Percentiles rank a stretch among this genome's conserved stretches.
Conservation (phyloP, 2,888 invertebrate genomes). For the Caradrina kadenii region DNA sequence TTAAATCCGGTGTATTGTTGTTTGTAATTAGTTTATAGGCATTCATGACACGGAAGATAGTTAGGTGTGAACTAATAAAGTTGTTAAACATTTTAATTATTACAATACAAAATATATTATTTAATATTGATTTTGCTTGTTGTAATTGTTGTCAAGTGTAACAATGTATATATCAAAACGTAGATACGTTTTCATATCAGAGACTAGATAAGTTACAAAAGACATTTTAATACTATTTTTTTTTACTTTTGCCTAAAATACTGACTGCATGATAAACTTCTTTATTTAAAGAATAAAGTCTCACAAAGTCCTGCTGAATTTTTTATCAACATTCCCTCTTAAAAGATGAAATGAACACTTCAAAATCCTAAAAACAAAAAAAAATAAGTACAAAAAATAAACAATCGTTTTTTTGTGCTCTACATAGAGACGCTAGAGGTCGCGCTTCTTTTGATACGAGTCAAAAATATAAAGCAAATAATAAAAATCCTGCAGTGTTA, state of each 20-base stretch:
- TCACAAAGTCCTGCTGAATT: no score
- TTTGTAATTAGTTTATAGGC: slow-evolving; percentile 60
- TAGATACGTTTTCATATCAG: slow-evolving; percentile 12
- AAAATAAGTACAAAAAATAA: neutral
- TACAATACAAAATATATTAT: neutral
- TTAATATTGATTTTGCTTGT: slow-evolving; percentile 4
- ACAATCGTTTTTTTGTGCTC: neutral
- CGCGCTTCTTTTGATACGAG: slow-evolving; percentile 15
- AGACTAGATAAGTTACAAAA: no score
- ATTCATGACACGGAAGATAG: slow-evolving; percentile 44
- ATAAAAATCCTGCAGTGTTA: neutral
- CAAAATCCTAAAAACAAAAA: neutral
- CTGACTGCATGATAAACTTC: no score
- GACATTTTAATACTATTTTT: no score
- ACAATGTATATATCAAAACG: slow-evolving; percentile 2
- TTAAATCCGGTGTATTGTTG: slow-evolving; percentile 63
- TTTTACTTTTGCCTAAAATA: no score
- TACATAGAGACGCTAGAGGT: neutral
- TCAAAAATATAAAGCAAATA: neutral
- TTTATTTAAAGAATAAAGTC: no score
- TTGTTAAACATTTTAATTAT: slow-evolving; percentile 32
- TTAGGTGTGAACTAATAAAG: slow-evolving; percentile 43
- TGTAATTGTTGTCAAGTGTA: slow-evolving; percentile 12
- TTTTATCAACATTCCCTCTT: neutral
- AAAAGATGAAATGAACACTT: neutral